Conservation (phyloP, 2,113 vertebrate genomes). For the Choloepus hoffmanni region DNA sequence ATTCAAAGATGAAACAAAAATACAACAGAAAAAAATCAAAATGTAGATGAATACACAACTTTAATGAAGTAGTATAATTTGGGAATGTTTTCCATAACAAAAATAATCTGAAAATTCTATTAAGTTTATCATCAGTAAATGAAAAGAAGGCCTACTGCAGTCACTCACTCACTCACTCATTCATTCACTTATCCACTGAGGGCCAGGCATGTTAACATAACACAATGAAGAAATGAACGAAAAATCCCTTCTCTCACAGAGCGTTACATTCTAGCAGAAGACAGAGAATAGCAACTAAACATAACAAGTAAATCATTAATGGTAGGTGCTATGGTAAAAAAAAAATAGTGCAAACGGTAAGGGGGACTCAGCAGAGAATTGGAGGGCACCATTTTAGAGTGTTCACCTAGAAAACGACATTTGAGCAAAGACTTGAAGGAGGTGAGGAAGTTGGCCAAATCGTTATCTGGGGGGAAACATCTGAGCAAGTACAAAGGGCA, state of each 20-base stretch:
- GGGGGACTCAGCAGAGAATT: background rate
- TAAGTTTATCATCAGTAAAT: background rate
- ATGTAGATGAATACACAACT: background rate
- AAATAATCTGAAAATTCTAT: background rate
- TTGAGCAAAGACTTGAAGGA: constrained; percentile 32
- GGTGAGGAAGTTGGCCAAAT: background rate
- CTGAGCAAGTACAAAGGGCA: background rate
- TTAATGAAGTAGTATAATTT: background rate
- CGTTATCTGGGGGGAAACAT: background rate
- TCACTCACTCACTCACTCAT: background rate
- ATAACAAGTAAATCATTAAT: background rate
- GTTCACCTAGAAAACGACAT: background rate
- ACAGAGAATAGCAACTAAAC: background rate
- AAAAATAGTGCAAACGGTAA: background rate
- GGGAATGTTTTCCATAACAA: background rate
- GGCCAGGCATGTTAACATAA: background rate
- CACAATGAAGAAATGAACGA: background rate
- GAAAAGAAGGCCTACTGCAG: background rate
- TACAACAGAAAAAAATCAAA: background rate
- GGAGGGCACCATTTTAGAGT: background rate
- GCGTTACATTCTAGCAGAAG: background rate
- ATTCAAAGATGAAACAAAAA: constrained; percentile 14
- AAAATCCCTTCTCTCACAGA: background rate
- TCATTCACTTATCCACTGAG: background rate
- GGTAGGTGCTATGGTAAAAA: too few species aligned